phyloP scores from a whole-genome alignment of 2,888 invertebrate species.

The Adelognathus sp. region DNA sequence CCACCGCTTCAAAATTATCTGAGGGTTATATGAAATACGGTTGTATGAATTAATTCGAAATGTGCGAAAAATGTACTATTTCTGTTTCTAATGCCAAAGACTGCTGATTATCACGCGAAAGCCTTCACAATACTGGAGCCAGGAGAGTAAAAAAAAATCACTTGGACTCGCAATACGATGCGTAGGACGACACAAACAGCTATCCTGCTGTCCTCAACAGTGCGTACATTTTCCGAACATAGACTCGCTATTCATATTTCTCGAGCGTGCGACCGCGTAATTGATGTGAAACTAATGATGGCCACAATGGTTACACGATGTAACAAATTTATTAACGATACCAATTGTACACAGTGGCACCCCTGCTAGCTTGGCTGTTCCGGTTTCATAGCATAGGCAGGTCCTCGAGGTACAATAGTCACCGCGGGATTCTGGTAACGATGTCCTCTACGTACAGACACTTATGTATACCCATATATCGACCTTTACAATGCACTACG shows the following conservation, averaged over 20 bases:
- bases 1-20: too few relatives aligned
- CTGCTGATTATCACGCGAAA: too few relatives aligned
- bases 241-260: not conserved
- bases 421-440: constrained; percentile 49
- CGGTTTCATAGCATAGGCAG: constrained; percentile 4
- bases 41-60: too few relatives aligned
- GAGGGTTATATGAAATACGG: too few relatives aligned
- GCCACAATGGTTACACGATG: constrained; percentile 29
- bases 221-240: not conserved
- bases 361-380: not conserved
- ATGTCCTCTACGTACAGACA: constrained; percentile 12
- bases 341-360: constrained; percentile 36
- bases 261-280: constrained; percentile 31
- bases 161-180: not conserved
- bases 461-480: not conserved
- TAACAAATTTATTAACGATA: constrained; percentile 52
- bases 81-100: too few relatives aligned
- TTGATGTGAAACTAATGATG: constrained; percentile 39
- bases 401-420: constrained; percentile 35
- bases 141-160: not conserved
- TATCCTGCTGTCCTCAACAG: constrained; percentile 17
- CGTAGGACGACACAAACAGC: not conserved
- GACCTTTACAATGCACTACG: not conserved
- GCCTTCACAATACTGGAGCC: too few relatives aligned
- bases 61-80: too few relatives aligned